Percentiles rank a stretch among this genome's conserved stretches.
phyloP scores from a whole-genome alignment of 2,797 vertebrate genomes.

The Enteromius trimaculatus region DNA sequence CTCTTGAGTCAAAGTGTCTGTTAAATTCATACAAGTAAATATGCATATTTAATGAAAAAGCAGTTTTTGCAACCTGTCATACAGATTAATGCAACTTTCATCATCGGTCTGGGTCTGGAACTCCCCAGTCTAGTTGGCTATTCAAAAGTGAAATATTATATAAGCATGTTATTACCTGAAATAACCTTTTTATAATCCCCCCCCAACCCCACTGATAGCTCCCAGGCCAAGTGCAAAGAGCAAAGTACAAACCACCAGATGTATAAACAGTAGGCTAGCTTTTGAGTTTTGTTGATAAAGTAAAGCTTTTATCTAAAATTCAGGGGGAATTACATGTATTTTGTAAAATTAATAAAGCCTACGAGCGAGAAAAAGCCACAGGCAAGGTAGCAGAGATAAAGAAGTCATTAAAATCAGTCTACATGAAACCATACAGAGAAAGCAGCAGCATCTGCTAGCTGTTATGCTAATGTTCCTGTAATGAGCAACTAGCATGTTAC shows the following conservation, averaged over 20 bases:
- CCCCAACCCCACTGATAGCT: constrained; percentile 13
- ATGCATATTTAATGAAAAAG: constrained; percentile 8
- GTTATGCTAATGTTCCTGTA: constrained; percentile 19
- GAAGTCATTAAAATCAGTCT: constrained; percentile 29
- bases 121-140: constrained; percentile 34
- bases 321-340: background rate
- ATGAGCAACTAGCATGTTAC: constrained; percentile 11
- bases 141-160: constrained; percentile 21
- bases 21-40: background rate
- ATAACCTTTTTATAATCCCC: background rate
- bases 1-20: background rate
- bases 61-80: constrained; percentile 19
- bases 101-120: constrained; percentile 16
- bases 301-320: constrained; percentile 26
- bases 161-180: constrained; percentile 33
- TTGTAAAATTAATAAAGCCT: constrained; percentile 11
- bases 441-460: constrained; percentile 9
- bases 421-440: background rate
- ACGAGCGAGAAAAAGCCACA: constrained; percentile 8
- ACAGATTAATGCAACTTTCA: constrained; percentile 29
- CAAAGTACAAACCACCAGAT: constrained; percentile 11
- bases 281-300: constrained; percentile 7
- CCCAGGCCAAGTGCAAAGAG: constrained; percentile 20
- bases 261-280: background rate
- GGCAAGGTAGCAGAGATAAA: constrained; percentile 23